Conservation (phyloP, 1,140 invertebrate species). For the Physella acuta region DNA sequence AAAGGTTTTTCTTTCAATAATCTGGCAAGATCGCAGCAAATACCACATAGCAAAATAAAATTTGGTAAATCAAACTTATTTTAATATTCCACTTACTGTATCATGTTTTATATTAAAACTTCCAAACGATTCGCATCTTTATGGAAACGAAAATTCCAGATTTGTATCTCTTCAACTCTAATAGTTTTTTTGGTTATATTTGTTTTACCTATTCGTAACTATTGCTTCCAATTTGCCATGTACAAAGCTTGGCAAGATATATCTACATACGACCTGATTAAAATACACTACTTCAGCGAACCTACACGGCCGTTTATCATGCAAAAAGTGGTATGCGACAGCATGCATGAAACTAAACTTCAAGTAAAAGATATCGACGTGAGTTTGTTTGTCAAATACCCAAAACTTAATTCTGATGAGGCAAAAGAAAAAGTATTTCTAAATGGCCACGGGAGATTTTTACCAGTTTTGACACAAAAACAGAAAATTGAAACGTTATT, state of each 20-base stretch:
- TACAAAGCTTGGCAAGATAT: neutral
- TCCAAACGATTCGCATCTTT: too few species aligned
- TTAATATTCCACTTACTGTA: too few species aligned
- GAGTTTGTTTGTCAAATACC: neutral
- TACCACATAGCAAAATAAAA: too few species aligned
- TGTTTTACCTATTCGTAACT: constrained; percentile 2
- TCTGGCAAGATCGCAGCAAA: too few species aligned
- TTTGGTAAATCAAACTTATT: too few species aligned
- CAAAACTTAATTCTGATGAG: neutral
- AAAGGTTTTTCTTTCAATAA: too few species aligned
- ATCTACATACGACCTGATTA: neutral
- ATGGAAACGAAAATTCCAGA: too few species aligned
- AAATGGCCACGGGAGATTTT: neutral
- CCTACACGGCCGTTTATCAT: neutral
- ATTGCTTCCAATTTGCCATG: neutral
- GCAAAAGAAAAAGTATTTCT: neutral
- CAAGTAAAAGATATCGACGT: neutral
- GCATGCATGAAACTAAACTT: neutral
- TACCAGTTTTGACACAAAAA: neutral
- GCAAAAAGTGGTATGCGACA: neutral
- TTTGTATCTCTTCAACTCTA: too few species aligned
- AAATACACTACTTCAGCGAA: neutral
- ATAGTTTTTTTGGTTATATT: too few species aligned
- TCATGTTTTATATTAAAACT: too few species aligned
- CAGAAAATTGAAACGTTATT: neutral